Conservation (phyloP, 2,113 vertebrate species). For the Nicator chloris region DNA sequence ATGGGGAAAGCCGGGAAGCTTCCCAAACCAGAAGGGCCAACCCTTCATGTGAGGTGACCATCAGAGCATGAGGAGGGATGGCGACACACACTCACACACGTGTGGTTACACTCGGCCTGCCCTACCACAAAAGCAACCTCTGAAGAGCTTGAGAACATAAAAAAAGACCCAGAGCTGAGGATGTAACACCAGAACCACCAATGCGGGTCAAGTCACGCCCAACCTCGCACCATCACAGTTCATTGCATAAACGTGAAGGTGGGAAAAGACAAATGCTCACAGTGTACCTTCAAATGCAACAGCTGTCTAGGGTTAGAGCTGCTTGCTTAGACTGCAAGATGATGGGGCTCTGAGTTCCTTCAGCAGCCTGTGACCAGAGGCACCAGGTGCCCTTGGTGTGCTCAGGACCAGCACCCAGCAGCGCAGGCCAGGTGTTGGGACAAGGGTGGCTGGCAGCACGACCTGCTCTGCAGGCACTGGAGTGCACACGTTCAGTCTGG, state of each 20-base stretch:
- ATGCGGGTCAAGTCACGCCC: background rate
- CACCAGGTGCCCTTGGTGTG: no score
- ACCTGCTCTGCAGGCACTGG: background rate
- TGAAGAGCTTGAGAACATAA: background rate
- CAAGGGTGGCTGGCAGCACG: background rate
- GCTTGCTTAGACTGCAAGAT: background rate
- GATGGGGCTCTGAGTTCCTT: background rate
- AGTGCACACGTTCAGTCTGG: background rate
- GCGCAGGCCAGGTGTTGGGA: accelerated
- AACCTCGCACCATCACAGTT: background rate
- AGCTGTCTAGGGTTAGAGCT: background rate
- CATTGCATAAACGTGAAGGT: background rate
- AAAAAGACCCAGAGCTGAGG: background rate
- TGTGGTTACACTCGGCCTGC: background rate
- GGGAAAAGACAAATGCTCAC: background rate
- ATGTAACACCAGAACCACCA: background rate
- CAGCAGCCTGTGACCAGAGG: accelerated
- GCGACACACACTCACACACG: accelerated
- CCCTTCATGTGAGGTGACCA: accelerated
- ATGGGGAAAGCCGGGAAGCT: background rate
- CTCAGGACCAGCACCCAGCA: background rate
- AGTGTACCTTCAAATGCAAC: background rate
- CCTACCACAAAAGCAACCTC: background rate
- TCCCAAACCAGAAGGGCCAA: background rate
- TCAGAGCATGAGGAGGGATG: accelerated